phyloP scores from a whole-genome alignment of 2,888 invertebrate species.

The Campoplex nolae region DNA sequence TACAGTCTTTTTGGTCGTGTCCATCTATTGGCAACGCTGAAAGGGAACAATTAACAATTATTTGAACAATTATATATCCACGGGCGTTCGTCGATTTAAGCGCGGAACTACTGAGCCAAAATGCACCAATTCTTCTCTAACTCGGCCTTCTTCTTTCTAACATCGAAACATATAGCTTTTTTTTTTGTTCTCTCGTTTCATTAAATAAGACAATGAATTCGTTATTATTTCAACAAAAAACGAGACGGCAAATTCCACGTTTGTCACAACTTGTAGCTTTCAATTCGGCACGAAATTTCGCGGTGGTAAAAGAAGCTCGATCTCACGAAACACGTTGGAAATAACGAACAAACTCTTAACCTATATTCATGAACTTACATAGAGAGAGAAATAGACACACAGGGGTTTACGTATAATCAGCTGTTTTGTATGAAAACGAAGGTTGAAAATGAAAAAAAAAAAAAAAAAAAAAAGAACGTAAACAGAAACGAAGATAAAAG shows the following conservation, averaged over 20 bases:
- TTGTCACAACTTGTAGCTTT: constrained; percentile 16
- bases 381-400: constrained; percentile 48
- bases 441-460: not conserved
- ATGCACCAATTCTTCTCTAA: not conserved
- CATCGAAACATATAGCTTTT: not conserved
- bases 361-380: constrained; percentile 22
- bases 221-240: not conserved
- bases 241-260: not conserved
- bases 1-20: constrained; percentile 53
- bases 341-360: constrained; percentile 26
- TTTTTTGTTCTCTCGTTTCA: not conserved
- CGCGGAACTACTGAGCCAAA: not conserved
- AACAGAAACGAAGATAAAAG: not conserved
- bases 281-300: constrained; percentile 22
- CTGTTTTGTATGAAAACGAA: constrained; percentile 35
- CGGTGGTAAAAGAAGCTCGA: constrained; percentile 16
- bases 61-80: constrained; percentile 44
- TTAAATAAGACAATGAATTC: not conserved
- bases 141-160: not conserved
- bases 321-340: constrained; percentile 4
- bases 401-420: constrained; percentile 49
- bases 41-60: constrained; percentile 59
- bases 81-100: not conserved
- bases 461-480: not conserved
- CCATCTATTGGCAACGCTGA: constrained; percentile 63